Conservation (phyloP, 2,888 invertebrate genomes). For the Hydrotaea diabolus region DNA sequence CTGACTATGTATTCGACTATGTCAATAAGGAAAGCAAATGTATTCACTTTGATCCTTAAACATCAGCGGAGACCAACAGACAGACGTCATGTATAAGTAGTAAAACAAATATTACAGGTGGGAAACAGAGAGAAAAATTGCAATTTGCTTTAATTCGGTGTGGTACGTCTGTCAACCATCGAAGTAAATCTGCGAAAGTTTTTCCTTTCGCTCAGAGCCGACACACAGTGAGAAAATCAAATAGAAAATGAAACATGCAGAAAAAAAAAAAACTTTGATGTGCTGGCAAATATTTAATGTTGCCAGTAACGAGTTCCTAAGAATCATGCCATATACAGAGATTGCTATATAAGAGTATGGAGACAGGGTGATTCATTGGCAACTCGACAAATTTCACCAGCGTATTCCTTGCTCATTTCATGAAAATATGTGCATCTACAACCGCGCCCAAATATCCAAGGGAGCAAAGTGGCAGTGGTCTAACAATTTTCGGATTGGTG, state of each 20-base stretch:
- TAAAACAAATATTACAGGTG: slow-evolving; percentile 6
- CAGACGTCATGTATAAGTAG: not conserved
- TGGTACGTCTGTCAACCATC: not conserved
- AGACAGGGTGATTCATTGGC: too few relatives aligned
- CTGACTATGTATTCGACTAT: not conserved
- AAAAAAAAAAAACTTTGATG: not conserved
- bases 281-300: slow-evolving; percentile 7
- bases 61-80: not conserved
- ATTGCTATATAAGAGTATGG: too few relatives aligned
- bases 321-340: not conserved
- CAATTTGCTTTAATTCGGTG: slow-evolving; percentile 1
- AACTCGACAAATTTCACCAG: too few relatives aligned
- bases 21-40: not conserved
- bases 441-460: too few relatives aligned
- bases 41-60: not conserved
- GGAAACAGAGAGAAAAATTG: too few relatives aligned
- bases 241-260: not conserved
- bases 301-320: not conserved
- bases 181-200: slow-evolving; percentile 31
- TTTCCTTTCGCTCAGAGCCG: slow-evolving; percentile 11
- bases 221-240: not conserved
- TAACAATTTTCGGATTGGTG: too few relatives aligned
- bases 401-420: too few relatives aligned
- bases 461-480: too few relatives aligned
- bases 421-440: not conserved